Percentiles rank a stretch among this genome's conserved stretches.
These are phyloP conservation scores for Scomber colias DNA, from an alignment of 2,113 vertebrate genomes.

Conservation along the genomic window DNA sequence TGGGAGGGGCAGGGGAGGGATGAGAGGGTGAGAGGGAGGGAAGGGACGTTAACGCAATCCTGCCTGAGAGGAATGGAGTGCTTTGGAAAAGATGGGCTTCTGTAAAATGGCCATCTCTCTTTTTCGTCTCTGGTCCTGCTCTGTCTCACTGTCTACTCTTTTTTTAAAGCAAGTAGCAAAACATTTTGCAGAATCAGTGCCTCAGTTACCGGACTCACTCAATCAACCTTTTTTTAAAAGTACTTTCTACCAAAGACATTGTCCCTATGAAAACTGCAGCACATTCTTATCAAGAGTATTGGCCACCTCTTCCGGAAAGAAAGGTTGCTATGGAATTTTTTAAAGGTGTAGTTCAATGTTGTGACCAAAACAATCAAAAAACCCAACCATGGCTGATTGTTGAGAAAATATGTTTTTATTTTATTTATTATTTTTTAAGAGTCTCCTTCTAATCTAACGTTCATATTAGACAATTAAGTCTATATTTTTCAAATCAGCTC, in stretches of 20 bases:
- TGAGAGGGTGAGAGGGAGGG: conserved; percentile 54
- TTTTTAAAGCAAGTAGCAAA: background rate
- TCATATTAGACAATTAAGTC: background rate
- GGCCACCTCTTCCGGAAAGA: too few species aligned
- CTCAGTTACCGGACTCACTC: background rate
- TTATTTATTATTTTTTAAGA: too few species aligned
- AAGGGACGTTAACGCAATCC: conserved; percentile 82
- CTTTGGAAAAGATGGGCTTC: conserved; percentile 61
- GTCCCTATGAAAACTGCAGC: background rate
- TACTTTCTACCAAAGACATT: background rate
- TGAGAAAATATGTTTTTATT: too few species aligned
- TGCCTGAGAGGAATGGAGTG: conserved; percentile 73
- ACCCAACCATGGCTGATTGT: too few species aligned
- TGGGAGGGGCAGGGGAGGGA: conserved; percentile 58
- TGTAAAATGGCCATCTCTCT: conserved; percentile 55
- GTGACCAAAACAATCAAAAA: too few species aligned
- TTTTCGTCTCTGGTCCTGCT: conserved; percentile 11
- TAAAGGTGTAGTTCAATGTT: too few species aligned
- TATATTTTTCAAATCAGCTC: background rate
- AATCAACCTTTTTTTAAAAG: too few species aligned
- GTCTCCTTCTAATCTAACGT: too few species aligned
- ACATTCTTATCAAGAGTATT: too few species aligned
- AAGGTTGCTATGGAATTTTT: too few species aligned
- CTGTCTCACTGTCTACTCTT: background rate
- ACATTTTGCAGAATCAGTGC: too few species aligned